phyloP scores from a whole-genome alignment of 1,140 invertebrate genomes.

The Microvelia longipes region DNA sequence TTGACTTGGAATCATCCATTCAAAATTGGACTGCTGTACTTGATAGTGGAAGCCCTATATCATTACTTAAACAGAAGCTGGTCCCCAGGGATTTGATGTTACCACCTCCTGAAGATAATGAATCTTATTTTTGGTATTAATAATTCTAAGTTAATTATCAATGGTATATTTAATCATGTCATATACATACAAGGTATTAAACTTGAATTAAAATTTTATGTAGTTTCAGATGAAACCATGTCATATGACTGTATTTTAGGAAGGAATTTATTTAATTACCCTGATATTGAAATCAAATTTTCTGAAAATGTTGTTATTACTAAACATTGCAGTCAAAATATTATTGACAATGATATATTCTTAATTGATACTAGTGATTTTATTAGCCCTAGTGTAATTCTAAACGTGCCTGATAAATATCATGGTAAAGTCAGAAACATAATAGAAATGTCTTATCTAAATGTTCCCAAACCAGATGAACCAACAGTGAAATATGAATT shows the following conservation, averaged over 20 bases:
- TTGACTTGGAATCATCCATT: not conserved
- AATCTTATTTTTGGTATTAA: not conserved
- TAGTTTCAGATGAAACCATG: not conserved
- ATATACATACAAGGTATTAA: constrained; percentile 1
- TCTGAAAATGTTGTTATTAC: not conserved
- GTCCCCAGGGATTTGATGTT: not conserved
- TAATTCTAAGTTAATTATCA: not conserved
- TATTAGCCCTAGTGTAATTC: not conserved
- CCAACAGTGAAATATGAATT: not conserved
- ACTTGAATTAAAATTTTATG: constrained; percentile 1
- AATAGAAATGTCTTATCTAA: not conserved
- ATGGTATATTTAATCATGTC: not conserved
- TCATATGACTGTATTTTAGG: not conserved
- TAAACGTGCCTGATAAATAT: not conserved
- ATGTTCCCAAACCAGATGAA: not conserved
- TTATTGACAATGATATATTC: not conserved
- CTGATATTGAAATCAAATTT: not conserved
- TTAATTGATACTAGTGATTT: not conserved
- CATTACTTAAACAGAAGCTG: not conserved
- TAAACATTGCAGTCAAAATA: not conserved
- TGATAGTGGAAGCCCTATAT: not conserved
- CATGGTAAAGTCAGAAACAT: not conserved
- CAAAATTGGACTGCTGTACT: not conserved
- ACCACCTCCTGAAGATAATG: not conserved
- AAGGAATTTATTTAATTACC: not conserved